These are phyloP conservation scores for Conchocele bisecta DNA, from an alignment of 2,888 invertebrate species.

Conservation along the genomic window DNA sequence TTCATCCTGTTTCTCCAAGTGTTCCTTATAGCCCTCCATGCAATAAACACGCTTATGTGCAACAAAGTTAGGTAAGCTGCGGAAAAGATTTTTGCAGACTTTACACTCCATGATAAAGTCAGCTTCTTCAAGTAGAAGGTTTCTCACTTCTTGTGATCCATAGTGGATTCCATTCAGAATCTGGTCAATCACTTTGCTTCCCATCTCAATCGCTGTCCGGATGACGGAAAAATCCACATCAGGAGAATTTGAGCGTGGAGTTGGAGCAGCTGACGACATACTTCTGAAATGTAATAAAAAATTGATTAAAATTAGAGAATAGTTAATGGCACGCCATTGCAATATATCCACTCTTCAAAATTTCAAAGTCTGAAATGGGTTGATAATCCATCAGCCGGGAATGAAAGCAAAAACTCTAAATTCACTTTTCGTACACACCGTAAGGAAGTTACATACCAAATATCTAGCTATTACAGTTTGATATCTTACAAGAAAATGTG, in stretches of 20 bases:
- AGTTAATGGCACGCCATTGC: no score
- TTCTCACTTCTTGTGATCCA: constrained; percentile 88
- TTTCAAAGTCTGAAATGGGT: no score
- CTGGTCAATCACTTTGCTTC: constrained; percentile 82
- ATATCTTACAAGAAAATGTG: no score
- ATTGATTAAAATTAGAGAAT: no score
- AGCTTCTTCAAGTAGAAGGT: constrained; percentile 91
- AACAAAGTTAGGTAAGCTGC: constrained; percentile 93
- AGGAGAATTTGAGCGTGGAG: not conserved
- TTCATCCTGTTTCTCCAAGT: constrained; percentile 19
- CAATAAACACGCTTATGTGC: constrained; percentile 95
- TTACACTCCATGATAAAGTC: constrained; percentile 95
- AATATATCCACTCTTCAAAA: no score
- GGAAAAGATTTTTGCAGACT: constrained; percentile 92
- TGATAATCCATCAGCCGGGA: no score
- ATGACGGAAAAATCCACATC: constrained; percentile 74
- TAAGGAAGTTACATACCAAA: no score
- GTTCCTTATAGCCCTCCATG: constrained; percentile 72
- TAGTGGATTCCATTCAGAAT: constrained; percentile 89
- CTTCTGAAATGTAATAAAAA: no score
- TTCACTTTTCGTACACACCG: no score
- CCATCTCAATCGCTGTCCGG: constrained; percentile 68
- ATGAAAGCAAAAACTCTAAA: no score
- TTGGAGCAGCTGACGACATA: no score
- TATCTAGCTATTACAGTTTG: no score